These are phyloP conservation scores for Gryon sp. DNA, from an alignment of 1,140 invertebrate genomes.

Conservation along the genomic window DNA sequence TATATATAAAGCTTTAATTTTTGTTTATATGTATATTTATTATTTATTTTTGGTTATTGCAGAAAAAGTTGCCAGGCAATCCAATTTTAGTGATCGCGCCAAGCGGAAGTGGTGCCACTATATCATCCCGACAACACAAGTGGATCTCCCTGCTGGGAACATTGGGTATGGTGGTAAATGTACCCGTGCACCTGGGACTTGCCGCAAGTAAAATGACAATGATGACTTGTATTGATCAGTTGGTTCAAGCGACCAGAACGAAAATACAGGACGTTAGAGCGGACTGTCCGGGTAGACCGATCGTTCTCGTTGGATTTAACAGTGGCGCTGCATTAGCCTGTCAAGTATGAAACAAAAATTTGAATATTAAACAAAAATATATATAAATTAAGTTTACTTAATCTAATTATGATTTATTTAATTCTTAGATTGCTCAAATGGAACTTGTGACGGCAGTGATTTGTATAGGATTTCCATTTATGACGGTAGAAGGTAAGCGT, in stretches of 20 bases:
- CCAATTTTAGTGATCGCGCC: constrained; percentile 86
- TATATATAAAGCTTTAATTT: background rate
- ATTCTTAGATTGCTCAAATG: constrained; percentile 80
- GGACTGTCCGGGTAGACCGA: constrained; percentile 84
- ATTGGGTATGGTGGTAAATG: constrained; percentile 85
- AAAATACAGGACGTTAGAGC: constrained; percentile 86
- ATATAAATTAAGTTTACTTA: background rate
- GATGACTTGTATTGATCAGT: constrained; percentile 83
- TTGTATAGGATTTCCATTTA: constrained; percentile 89
- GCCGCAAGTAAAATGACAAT: constrained; percentile 79
- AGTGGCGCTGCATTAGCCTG: constrained; percentile 86
- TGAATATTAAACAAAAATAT: constrained; percentile 5
- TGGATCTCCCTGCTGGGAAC: constrained; percentile 85
- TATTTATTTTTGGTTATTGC: constrained; percentile 55
- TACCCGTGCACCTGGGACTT: constrained; percentile 80
- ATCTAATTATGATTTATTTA: background rate
- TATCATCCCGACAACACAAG: constrained; percentile 83
- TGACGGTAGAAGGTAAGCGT: constrained; percentile 86
- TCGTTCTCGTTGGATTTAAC: constrained; percentile 89
- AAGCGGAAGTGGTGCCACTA: constrained; percentile 74
- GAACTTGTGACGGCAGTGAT: constrained; percentile 87
- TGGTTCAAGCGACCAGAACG: constrained; percentile 84
- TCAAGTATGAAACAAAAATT: constrained; percentile 75
- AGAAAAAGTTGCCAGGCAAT: constrained; percentile 87
- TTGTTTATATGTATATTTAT: background rate